Percentiles rank a stretch among this genome's conserved stretches.
phyloP scores from a whole-genome alignment of 1,140 invertebrate genomes.

The Telenomus remus region DNA sequence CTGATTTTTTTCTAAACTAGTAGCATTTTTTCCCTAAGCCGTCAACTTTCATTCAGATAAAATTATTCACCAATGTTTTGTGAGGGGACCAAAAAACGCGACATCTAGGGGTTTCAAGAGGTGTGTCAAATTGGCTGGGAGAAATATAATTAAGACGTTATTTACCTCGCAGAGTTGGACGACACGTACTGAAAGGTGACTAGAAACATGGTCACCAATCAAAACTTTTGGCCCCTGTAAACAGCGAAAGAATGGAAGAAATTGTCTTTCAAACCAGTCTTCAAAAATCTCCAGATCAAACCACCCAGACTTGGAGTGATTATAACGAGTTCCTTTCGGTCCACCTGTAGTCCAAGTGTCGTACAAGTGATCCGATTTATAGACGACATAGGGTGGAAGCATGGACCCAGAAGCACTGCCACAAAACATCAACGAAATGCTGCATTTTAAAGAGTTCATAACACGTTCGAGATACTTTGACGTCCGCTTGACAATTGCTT shows the following conservation, averaged over 20 bases:
- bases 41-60: constrained; percentile 5
- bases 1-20: constrained; percentile 1
- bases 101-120: constrained; percentile 22
- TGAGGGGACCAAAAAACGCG: constrained; percentile 10
- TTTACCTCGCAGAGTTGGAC: constrained; percentile 6
- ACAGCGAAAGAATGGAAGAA: constrained; percentile 51
- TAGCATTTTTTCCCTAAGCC: not conserved
- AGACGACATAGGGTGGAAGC: constrained; percentile 63
- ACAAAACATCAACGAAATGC: constrained; percentile 15
- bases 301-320: constrained; percentile 64
- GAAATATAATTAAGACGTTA: constrained; percentile 22
- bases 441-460: constrained; percentile 5
- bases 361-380: constrained; percentile 66
- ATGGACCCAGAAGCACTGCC: constrained; percentile 15
- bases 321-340: constrained; percentile 61
- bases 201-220: constrained; percentile 17
- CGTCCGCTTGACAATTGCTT: too few relatives aligned
- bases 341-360: constrained; percentile 63
- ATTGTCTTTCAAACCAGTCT: constrained; percentile 62
- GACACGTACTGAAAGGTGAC: constrained; percentile 8
- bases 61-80: constrained; percentile 4
- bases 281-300: constrained; percentile 62
- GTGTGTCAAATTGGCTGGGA: constrained; percentile 14
- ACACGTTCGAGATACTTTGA: too few relatives aligned
- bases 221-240: constrained; percentile 37